Evolutionary conservation across 1,140 invertebrate species (phyloP), one percentile per base, ranked within the genome.

Genomic region (Scaptomyza hsui): DNA sequence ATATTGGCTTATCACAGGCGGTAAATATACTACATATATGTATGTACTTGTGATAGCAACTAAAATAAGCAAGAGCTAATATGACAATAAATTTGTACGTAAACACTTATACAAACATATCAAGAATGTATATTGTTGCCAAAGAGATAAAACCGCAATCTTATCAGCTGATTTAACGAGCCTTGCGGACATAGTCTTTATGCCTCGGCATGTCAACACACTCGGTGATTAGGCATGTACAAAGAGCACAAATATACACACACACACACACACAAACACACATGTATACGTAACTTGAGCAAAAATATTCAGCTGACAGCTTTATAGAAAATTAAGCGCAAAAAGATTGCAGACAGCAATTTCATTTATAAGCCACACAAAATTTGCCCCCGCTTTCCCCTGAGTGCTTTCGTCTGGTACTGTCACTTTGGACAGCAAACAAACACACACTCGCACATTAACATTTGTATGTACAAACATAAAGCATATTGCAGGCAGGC

Each of bases 101-200:
- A 39, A 12, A 7, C 21, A 45, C 16, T 13, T 39, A 18, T 41
- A 39, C 18, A 64, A 44, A 59, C 48, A 44, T 32, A 56, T 24
- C 42, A n/a, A 2, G 19, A 24, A 21, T 18, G n/a, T 48, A 18
- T 10, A 55, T 35, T 51, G 19, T 49, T 45, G 5, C 18, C 35
- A 29, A 13, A 12, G 10, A 52, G 61, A 69, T 75, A 75, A 63
- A 63, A 42, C 57, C 59, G 47, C 44, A 86, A 76, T 81, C 81
- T 85, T 85, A 85, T 85, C 80, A 56, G 53, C 55, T 72, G 73
- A 71, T 68, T 85, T 61, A 64, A 75, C 45, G 52, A 48, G 74
- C 71, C 71, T 45, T 60, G 42, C 55, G 80, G 71, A 82, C 72
- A 67, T 68, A 51, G 62, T 65, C 55, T 64, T 81, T 76, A 81